These are phyloP conservation scores for Hemicordylus capensis DNA, from an alignment of 2,113 vertebrate species.

Conservation along the genomic window DNA sequence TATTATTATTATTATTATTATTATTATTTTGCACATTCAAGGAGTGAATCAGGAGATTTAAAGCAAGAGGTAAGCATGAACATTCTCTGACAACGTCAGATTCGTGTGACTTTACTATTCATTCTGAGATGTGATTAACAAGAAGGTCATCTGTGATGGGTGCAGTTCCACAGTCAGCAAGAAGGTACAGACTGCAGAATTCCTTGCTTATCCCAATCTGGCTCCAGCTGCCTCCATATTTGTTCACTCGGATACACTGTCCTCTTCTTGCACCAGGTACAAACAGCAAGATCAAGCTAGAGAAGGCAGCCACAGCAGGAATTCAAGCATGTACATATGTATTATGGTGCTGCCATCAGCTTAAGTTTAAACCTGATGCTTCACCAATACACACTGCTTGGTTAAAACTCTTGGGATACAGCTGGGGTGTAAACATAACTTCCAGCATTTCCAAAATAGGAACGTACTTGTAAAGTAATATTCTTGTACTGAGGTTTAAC, in stretches of 20 bases:
- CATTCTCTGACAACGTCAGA: not conserved
- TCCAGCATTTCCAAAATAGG: too few species aligned
- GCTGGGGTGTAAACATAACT: too few species aligned
- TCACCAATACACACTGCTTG: not conserved
- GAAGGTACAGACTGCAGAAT: not conserved
- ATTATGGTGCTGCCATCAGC: too few species aligned
- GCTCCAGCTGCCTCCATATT: not conserved
- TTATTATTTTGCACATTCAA: not conserved
- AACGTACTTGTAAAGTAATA: too few species aligned
- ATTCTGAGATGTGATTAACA: not conserved
- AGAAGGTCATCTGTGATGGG: not conserved
- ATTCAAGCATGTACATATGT: not conserved
- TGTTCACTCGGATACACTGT: not conserved
- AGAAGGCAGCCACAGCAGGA: not conserved
- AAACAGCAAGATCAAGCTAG: not conserved
- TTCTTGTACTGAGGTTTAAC: not conserved
- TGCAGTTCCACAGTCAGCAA: not conserved
- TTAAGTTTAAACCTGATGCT: not conserved
- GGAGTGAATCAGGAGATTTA: not conserved
- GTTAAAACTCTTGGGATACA: not conserved
- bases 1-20: too few species aligned
- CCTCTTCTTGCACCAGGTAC: not conserved
- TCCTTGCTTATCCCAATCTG: not conserved
- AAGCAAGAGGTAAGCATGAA: not conserved
- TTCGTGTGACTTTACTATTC: not conserved